phyloP scores from a whole-genome alignment of 2,888 invertebrate genomes.

The Drosophila suboccidentalis region DNA sequence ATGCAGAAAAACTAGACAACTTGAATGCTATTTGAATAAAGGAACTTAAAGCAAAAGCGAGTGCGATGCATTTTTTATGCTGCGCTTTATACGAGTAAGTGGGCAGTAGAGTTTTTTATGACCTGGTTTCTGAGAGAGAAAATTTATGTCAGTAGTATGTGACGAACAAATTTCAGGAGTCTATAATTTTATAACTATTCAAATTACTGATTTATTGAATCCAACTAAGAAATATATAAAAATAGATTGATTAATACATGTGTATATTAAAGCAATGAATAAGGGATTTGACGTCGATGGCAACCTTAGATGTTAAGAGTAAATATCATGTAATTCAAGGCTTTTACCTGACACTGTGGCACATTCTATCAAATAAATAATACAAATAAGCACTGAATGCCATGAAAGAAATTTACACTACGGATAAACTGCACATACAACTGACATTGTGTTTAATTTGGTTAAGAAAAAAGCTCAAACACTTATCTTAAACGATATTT shows the following conservation, averaged over 20 bases:
- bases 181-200: background rate
- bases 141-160: background rate
- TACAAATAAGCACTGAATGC: too few relatives aligned
- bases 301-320: too few relatives aligned
- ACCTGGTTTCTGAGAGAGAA: background rate
- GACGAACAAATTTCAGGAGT: conserved; percentile 5
- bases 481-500: conserved; percentile 67
- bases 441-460: conserved; percentile 1
- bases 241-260: background rate
- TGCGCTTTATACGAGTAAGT: conserved; percentile 6
- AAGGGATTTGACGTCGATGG: background rate
- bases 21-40: conserved; percentile 19
- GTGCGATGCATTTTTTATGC: conserved; percentile 32
- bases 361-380: too few relatives aligned
- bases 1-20: conserved; percentile 16
- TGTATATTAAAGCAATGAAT: background rate
- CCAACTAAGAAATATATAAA: background rate
- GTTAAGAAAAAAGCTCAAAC: conserved; percentile 1
- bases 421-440: background rate
- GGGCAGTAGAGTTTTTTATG: conserved; percentile 9
- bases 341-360: too few relatives aligned
- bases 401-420: background rate
- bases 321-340: too few relatives aligned
- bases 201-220: background rate
- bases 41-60: conserved; percentile 30